A percentile compares a stretch with the other conserved stretches of the same genome.
Conservation (phyloP, 2,113 vertebrate genomes). For the Proteles cristata region DNA sequence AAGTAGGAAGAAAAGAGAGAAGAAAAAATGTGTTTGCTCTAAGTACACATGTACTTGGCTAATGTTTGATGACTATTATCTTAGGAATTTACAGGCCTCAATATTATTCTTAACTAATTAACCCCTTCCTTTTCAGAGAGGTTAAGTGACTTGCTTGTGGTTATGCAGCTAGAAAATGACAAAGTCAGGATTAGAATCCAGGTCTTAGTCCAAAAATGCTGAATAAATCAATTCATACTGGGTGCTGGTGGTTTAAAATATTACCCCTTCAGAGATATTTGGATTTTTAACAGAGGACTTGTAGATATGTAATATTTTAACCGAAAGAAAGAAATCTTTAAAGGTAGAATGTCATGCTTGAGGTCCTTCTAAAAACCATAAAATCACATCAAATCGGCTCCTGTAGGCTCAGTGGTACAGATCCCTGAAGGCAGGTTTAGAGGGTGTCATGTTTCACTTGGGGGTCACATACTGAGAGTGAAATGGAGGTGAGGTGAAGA, state of each 20-base stretch:
- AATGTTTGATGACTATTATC: neutral
- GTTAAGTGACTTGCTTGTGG: neutral
- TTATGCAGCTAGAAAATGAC: neutral
- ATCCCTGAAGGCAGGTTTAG: neutral
- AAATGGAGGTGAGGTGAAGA: neutral
- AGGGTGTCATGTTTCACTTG: neutral
- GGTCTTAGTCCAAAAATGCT: neutral
- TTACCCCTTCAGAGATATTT: neutral
- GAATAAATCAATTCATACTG: neutral
- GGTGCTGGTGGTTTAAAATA: neutral
- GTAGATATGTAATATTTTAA: neutral
- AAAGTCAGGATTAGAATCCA: slow-evolving; percentile 48
- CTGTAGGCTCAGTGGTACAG: neutral
- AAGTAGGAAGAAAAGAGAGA: neutral
- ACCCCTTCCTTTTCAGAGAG: neutral
- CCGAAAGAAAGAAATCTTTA: neutral
- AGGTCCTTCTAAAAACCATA: neutral
- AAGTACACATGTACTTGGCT: slow-evolving; percentile 20
- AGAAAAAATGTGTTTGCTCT: neutral
- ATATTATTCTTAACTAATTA: neutral
- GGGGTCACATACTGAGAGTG: neutral
- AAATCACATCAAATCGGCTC: neutral
- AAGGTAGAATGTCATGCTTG: neutral
- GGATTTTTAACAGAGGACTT: slow-evolving; percentile 24
- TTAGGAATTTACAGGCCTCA: neutral